Percentiles rank a stretch among this genome's conserved stretches.
phyloP scores from a whole-genome alignment of 2,113 vertebrate genomes.

The Cynoglossus semilaevis region DNA sequence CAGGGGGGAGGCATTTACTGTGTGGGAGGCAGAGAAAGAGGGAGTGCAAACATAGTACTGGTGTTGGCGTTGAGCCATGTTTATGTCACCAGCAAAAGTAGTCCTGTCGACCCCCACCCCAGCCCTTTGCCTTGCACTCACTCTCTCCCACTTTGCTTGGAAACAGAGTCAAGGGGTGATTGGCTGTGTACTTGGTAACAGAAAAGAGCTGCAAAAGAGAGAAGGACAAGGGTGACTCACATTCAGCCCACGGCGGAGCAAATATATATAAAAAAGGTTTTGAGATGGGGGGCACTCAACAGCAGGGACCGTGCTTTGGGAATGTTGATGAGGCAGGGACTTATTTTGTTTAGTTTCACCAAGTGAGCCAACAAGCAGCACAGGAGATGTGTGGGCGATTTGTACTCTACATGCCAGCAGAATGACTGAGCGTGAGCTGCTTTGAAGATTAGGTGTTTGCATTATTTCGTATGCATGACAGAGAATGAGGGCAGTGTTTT shows the following conservation, averaged over 20 bases:
- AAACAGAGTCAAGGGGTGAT: constrained; percentile 65
- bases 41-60: constrained; percentile 65
- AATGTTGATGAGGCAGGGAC: constrained; percentile 73
- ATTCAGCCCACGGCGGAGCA: constrained; percentile 48
- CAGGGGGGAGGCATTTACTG: constrained; percentile 54
- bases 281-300: constrained; percentile 42
- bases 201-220: constrained; percentile 45
- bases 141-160: constrained; percentile 60
- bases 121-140: constrained; percentile 46
- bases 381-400: constrained; percentile 66
- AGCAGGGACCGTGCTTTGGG: constrained; percentile 54
- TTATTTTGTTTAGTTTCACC: constrained; percentile 54
- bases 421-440: constrained; percentile 53
- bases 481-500: constrained; percentile 34
- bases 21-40: constrained; percentile 66
- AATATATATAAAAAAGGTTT: constrained; percentile 44
- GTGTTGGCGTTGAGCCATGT: constrained; percentile 66
- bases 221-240: constrained; percentile 52
- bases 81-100: constrained; percentile 75
- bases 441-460: constrained; percentile 73
- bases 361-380: constrained; percentile 57
- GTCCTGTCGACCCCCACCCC: constrained; percentile 58
- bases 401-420: constrained; percentile 62
- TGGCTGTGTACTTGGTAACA: constrained; percentile 60
- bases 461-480: constrained; percentile 61